Percentiles rank a stretch among this genome's conserved stretches.
phyloP scores from a whole-genome alignment of 2,888 invertebrate species.

The Tipula confusa region DNA sequence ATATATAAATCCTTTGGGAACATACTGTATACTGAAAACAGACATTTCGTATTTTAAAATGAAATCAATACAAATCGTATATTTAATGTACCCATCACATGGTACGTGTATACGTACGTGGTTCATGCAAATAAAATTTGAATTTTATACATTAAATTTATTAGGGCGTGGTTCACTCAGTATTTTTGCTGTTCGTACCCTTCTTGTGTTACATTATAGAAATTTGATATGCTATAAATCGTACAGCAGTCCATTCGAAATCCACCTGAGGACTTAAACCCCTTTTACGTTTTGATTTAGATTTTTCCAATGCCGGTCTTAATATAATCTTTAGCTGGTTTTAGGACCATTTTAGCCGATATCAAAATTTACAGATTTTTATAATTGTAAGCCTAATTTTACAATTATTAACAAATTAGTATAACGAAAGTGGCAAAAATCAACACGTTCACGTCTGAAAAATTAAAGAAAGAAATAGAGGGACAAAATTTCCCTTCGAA shows the following conservation, averaged over 20 bases:
- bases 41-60: not conserved
- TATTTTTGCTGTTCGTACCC: not conserved
- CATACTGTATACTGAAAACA: not conserved
- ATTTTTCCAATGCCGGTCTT: no score
- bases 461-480: no score
- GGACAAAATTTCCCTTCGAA: no score
- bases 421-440: no score
- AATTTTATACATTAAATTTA: not conserved
- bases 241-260: not conserved
- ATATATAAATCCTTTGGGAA: not conserved
- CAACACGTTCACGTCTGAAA: no score
- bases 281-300: no score
- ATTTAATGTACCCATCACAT: not conserved
- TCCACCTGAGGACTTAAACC: not conserved
- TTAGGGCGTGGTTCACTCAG: not conserved
- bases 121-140: not conserved
- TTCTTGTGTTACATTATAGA: not conserved
- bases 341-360: no score
- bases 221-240: not conserved
- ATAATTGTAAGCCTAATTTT: no score
- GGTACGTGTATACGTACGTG: no score
- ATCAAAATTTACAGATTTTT: no score
- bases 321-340: no score
- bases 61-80: slow-evolving; percentile 4
- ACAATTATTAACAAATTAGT: no score